These are phyloP conservation scores for Pseudochaenichthys georgianus DNA, from an alignment of 2,797 vertebrate genomes.

Conservation along the genomic window DNA sequence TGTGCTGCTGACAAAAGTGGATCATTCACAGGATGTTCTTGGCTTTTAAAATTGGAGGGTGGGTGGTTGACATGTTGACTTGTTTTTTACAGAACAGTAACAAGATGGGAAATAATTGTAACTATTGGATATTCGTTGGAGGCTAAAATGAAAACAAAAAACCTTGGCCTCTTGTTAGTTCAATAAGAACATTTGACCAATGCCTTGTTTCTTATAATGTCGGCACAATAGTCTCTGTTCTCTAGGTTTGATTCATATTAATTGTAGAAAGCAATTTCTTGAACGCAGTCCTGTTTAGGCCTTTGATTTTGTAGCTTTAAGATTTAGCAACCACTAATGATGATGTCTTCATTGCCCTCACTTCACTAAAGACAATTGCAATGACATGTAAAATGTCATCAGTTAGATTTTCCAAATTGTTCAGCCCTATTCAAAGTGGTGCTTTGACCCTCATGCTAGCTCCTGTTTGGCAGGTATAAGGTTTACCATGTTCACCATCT, in stretches of 20 bases:
- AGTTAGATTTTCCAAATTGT: too few relatives aligned
- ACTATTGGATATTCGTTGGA: slow-evolving; percentile 20
- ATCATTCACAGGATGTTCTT: slow-evolving; percentile 6
- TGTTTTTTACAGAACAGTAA: slow-evolving; percentile 6
- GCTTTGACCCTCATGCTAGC: too few relatives aligned
- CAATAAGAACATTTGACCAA: background rate
- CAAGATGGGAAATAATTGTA: background rate
- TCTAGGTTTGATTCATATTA: slow-evolving; percentile 43
- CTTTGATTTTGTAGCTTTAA: slow-evolving; percentile 52
- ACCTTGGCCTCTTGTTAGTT: slow-evolving; percentile 4
- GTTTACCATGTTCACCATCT: background rate
- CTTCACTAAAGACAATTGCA: slow-evolving; percentile 9
- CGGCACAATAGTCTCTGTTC: slow-evolving; percentile 15
- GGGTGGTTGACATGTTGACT: background rate
- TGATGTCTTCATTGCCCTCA: slow-evolving; percentile 48
- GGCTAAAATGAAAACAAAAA: slow-evolving; percentile 10
- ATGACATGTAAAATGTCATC: too few relatives aligned
- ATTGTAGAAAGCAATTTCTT: slow-evolving; percentile 38
- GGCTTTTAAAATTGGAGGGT: slow-evolving; percentile 8
- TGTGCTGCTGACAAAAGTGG: background rate
- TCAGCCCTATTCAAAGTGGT: too few relatives aligned
- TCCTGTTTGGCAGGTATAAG: too few relatives aligned
- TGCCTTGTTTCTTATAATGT: slow-evolving; percentile 15
- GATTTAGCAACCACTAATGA: slow-evolving; percentile 45
- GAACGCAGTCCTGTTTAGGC: slow-evolving; percentile 9